Evolutionary conservation across 2,113 vertebrate species (phyloP).

Genomic region (Nibea coibor): DNA sequence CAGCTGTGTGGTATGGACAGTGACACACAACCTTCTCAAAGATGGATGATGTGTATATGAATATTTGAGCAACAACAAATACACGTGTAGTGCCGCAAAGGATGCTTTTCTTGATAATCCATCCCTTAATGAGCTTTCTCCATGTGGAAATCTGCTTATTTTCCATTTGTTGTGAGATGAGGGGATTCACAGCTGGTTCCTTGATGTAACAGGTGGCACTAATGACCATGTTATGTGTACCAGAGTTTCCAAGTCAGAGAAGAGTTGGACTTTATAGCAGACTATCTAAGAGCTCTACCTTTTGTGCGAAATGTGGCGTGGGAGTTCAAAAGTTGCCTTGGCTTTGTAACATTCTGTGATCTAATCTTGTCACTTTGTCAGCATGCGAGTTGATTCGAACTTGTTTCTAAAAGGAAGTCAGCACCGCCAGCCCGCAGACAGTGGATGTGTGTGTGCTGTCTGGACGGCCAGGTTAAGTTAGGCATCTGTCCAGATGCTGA

Average conservation of each 20-base stretch:
- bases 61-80: neutral
- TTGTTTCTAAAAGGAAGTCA: conserved; percentile 44
- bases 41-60: neutral
- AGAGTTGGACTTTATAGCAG: neutral
- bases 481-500: conserved; percentile 52
- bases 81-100: neutral
- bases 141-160: neutral
- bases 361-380: neutral
- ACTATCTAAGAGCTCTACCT: neutral
- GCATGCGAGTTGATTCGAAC: neutral
- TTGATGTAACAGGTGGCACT: conserved; percentile 20
- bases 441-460: conserved; percentile 38
- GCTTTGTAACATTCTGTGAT: neutral
- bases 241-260: neutral
- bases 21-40: neutral
- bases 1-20: conserved; percentile 4
- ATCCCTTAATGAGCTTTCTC: neutral
- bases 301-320: neutral
- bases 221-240: neutral
- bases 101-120: neutral
- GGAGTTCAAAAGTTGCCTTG: neutral
- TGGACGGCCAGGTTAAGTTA: conserved; percentile 38
- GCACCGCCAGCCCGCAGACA: conserved; percentile 14
- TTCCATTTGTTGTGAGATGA: neutral
- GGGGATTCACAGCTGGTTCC: neutral